Percentiles rank a stretch among this genome's conserved stretches.
Conservation (phyloP, 92 coral and sea anemone species). For the Nematostella vectensis region DNA sequence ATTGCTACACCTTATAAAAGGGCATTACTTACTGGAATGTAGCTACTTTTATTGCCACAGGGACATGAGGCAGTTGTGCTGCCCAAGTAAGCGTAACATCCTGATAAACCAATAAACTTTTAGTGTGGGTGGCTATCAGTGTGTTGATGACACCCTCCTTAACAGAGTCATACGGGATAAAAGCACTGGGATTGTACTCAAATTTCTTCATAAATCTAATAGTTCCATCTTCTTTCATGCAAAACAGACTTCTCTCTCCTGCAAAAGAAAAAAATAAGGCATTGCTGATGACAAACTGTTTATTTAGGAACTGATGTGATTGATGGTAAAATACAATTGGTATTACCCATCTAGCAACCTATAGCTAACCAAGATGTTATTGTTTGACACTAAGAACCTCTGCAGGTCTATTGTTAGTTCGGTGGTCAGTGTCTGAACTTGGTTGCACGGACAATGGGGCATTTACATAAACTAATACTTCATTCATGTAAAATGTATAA, state of each 20-base stretch:
- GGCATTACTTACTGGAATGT: constrained; percentile 87
- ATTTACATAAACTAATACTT: too few relatives aligned
- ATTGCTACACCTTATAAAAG: too few relatives aligned
- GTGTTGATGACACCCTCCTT: constrained; percentile 74
- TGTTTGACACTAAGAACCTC: too few relatives aligned
- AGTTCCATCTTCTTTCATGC: constrained; percentile 90
- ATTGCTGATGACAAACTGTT: too few relatives aligned
- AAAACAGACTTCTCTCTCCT: constrained; percentile 93
- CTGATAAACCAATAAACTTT: constrained; percentile 75
- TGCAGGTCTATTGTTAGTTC: too few relatives aligned
- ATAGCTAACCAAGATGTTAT: too few relatives aligned
- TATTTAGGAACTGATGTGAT: too few relatives aligned
- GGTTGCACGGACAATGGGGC: too few relatives aligned
- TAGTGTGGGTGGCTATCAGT: constrained; percentile 75
- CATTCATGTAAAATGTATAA: too few relatives aligned
- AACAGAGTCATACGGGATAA: constrained; percentile 84
- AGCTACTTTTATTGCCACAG: constrained; percentile 79
- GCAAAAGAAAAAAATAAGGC: constrained; percentile 4
- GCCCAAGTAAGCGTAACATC: constrained; percentile 84
- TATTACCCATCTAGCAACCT: not conserved
- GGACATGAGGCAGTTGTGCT: constrained; percentile 90
- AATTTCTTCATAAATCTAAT: constrained; percentile 88
- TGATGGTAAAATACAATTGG: too few relatives aligned
- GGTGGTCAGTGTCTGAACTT: too few relatives aligned
- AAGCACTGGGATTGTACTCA: constrained; percentile 95